phyloP scores from a whole-genome alignment of 2,888 invertebrate species.

The Barypeithes pellucidus region DNA sequence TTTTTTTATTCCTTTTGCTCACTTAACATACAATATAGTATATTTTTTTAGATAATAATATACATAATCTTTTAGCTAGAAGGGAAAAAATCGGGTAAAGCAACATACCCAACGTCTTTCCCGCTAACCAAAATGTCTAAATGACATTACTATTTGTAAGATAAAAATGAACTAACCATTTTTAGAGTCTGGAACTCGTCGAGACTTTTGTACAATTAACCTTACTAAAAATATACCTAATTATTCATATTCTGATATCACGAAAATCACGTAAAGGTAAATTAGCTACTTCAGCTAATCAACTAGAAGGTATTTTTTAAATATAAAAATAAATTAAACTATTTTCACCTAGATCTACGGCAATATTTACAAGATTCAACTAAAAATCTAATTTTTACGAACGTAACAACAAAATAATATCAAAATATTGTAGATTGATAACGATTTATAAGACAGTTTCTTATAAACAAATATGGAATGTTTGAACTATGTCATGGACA shows the following conservation, averaged over 20 bases:
- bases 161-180: constrained; percentile 6
- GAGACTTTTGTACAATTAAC: background rate
- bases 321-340: constrained; percentile 52
- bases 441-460: constrained; percentile 32
- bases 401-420: constrained; percentile 55
- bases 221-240: background rate
- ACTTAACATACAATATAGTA: constrained; percentile 21
- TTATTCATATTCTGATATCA: constrained; percentile 18
- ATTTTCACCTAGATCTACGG: constrained; percentile 31
- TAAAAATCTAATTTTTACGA: constrained; percentile 36
- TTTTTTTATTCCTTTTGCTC: constrained; percentile 11
- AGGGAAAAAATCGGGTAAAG: constrained; percentile 57
- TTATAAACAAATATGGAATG: constrained; percentile 36
- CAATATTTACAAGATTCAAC: constrained; percentile 35
- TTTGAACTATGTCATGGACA: constrained; percentile 36
- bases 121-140: constrained; percentile 12
- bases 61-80: constrained; percentile 11
- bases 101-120: constrained; percentile 63
- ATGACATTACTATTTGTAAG: background rate
- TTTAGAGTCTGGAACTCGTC: background rate
- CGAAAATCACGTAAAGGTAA: constrained; percentile 23
- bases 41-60: constrained; percentile 23
- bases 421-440: constrained; percentile 31
- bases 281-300: constrained; percentile 18
- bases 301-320: constrained; percentile 24